phyloP scores from a whole-genome alignment of 1,140 invertebrate genomes.

The Venustaconcha ellipsiformis region DNA sequence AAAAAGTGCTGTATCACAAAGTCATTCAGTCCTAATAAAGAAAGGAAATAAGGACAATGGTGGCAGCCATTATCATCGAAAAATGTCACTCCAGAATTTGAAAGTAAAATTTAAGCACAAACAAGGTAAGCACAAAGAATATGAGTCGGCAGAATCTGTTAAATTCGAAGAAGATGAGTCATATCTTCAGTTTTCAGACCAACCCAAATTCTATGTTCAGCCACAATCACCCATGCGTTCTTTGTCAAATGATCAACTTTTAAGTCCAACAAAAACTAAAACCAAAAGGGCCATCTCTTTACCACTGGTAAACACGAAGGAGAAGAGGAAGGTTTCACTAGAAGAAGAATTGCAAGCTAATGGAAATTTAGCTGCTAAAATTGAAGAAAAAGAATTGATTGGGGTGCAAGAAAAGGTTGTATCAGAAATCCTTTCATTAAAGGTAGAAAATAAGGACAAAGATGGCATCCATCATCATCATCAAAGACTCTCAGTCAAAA shows the following conservation, averaged over 20 bases:
- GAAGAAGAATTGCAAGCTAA: slow-evolving; percentile 11
- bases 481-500: slow-evolving; percentile 24
- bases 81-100: slow-evolving; percentile 26
- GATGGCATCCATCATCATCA: slow-evolving; percentile 8
- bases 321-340: background rate
- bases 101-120: slow-evolving; percentile 17
- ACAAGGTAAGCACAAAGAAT: too few species aligned
- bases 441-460: background rate
- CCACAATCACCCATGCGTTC: too few species aligned
- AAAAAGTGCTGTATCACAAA: background rate
- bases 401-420: background rate
- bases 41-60: background rate
- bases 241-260: too few species aligned
- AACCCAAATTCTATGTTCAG: too few species aligned
- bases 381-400: background rate
- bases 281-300: slow-evolving; percentile 11
- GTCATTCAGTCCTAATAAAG: background rate
- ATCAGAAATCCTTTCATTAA: background rate
- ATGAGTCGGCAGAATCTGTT: too few species aligned
- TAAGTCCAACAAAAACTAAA: too few species aligned
- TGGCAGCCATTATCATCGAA: slow-evolving; percentile 6
- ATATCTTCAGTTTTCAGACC: too few species aligned
- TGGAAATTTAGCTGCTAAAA: background rate
- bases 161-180: too few species aligned
- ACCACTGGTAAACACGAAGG: slow-evolving; percentile 6